These are phyloP conservation scores for Scalopus aquaticus DNA, from an alignment of 2,113 vertebrate genomes.

Conservation along the genomic window DNA sequence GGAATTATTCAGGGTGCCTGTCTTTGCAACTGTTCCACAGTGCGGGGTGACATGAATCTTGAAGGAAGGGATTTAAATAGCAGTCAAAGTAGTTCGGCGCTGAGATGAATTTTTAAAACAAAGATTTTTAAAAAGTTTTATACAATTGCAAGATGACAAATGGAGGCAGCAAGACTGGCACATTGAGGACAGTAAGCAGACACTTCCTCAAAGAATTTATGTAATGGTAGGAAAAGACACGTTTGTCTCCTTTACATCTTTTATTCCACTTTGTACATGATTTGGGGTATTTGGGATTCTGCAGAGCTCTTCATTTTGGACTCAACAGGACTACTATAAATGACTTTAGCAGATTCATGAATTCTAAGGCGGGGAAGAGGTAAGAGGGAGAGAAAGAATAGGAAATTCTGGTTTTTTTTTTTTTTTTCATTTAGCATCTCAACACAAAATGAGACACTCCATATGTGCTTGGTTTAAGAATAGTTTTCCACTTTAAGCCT, in stretches of 20 bases:
- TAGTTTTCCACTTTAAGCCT: constrained; percentile 42
- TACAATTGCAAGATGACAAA: constrained; percentile 72
- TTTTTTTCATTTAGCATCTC: constrained; percentile 57
- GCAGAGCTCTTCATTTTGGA: constrained; percentile 42
- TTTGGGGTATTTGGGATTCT: constrained; percentile 66
- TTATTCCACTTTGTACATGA: constrained; percentile 58
- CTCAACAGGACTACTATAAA: constrained; percentile 61
- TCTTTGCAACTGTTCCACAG: background rate
- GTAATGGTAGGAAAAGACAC: constrained; percentile 55
- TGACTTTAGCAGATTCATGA: constrained; percentile 58
- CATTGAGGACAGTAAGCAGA: constrained; percentile 75
- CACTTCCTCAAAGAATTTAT: constrained; percentile 67
- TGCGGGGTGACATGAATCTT: constrained; percentile 29
- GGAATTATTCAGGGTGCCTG: background rate
- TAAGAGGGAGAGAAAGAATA: constrained; percentile 44
- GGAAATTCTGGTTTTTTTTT: background rate
- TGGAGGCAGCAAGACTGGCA: constrained; percentile 59
- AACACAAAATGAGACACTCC: constrained; percentile 32
- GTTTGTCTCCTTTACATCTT: constrained; percentile 74
- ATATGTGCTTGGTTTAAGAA: constrained; percentile 34
- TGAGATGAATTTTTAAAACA: constrained; percentile 65
- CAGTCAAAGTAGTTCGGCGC: constrained; percentile 39
- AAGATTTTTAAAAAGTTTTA: constrained; percentile 63
- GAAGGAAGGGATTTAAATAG: constrained; percentile 47
- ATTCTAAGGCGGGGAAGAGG: constrained; percentile 41